These are phyloP conservation scores for Pipistrellus pipistrellus DNA, from an alignment of 2,797 vertebrate species.

Conservation along the genomic window DNA sequence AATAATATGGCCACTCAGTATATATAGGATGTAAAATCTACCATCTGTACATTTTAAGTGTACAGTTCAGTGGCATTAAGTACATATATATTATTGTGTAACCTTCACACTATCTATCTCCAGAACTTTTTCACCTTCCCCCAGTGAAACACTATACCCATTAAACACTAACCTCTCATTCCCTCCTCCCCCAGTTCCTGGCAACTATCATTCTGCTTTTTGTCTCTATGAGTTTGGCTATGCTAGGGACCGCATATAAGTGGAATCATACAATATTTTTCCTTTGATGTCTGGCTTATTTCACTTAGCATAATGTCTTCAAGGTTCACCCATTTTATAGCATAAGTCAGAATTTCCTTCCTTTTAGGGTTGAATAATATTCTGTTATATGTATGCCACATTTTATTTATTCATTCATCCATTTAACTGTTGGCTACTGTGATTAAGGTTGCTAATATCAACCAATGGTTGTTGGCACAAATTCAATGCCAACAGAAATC, in stretches of 20 bases:
- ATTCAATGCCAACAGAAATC: not conserved
- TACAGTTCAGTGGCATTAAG: not conserved
- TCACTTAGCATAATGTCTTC: not conserved
- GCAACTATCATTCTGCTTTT: not conserved
- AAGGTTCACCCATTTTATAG: not conserved
- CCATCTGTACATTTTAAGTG: not conserved
- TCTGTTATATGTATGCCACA: not conserved
- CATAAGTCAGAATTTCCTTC: not conserved
- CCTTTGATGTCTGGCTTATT: not conserved
- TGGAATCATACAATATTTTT: not conserved
- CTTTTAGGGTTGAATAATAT: not conserved
- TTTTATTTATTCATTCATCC: not conserved
- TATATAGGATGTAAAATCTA: not conserved
- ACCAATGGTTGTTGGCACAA: not conserved
- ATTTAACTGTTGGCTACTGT: not conserved
- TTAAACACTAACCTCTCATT: not conserved
- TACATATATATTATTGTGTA: not conserved
- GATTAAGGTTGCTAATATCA: not conserved
- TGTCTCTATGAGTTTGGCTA: not conserved
- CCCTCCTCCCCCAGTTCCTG: not conserved
- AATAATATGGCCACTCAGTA: too few species aligned
- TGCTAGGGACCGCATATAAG: not conserved
- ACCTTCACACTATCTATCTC: not conserved
- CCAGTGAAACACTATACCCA: not conserved
- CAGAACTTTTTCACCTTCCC: not conserved